phyloP scores from a whole-genome alignment of 2,113 vertebrate species.

The Aplodontia rufa region DNA sequence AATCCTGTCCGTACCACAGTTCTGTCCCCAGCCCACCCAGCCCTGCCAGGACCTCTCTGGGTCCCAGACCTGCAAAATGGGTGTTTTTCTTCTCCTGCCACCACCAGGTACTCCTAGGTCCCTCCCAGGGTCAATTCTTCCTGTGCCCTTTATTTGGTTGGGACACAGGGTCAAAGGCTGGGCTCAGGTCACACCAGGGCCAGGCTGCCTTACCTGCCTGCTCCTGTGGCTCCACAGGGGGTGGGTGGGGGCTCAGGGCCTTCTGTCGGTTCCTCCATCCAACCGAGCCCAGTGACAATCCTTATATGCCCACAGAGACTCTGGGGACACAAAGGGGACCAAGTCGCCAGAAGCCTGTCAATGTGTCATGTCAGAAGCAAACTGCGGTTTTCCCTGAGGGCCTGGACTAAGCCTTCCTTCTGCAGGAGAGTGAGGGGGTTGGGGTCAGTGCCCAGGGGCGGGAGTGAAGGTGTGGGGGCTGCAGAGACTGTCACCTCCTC shows the following conservation, averaged over 20 bases:
- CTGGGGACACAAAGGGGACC: conserved; percentile 71
- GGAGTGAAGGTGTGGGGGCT: neutral
- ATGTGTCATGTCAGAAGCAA: conserved; percentile 70
- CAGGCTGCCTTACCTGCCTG: conserved; percentile 59
- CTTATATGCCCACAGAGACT: conserved; percentile 61
- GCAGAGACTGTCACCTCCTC: neutral
- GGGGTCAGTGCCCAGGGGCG: neutral
- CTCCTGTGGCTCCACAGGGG: conserved; percentile 4
- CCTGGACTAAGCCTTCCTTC: conserved; percentile 75
- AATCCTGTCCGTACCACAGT: rapidly evolving
- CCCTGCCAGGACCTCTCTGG: neutral
- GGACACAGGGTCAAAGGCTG: rapidly evolving
- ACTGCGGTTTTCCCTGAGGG: conserved; percentile 67
- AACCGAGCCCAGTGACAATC: neutral
- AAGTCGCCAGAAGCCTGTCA: conserved; percentile 72
- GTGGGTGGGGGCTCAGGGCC: neutral
- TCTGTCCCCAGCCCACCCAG: neutral
- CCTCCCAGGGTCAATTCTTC: neutral
- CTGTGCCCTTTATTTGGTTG: neutral
- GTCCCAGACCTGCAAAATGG: neutral
- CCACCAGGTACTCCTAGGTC: neutral
- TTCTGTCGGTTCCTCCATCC: neutral
- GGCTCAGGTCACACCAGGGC: neutral
- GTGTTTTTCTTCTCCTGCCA: neutral
- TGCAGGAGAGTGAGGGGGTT: neutral